Conservation (phyloP, 2,113 vertebrate species). For the Andinoacara biseriatus region DNA sequence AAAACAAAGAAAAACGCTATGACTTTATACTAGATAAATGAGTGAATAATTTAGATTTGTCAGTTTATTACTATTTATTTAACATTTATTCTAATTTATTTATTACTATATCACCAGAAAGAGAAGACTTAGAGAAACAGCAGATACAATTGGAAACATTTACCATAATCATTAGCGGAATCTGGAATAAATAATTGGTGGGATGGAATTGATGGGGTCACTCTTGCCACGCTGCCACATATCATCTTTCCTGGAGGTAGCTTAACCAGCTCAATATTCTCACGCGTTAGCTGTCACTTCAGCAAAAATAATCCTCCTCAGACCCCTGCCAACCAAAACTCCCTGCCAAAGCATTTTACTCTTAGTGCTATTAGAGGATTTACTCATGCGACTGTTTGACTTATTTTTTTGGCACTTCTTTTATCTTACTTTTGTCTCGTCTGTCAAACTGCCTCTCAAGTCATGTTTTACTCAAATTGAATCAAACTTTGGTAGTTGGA, state of each 20-base stretch:
- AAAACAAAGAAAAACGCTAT: neutral
- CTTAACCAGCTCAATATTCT: constrained; percentile 50
- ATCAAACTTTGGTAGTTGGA: constrained; percentile 18
- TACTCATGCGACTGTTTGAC: constrained; percentile 26
- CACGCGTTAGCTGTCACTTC: constrained; percentile 47
- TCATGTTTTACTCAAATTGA: constrained; percentile 29
- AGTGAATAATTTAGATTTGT: neutral
- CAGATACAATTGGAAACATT: neutral
- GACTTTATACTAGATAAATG: neutral
- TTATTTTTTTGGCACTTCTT: constrained; percentile 12
- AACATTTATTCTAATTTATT: no score
- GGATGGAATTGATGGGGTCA: neutral
- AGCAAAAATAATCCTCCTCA: constrained; percentile 59
- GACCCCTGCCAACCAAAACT: constrained; percentile 35
- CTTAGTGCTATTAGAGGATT: constrained; percentile 44
- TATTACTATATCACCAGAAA: neutral
- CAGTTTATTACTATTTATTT: neutral
- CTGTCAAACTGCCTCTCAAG: constrained; percentile 19
- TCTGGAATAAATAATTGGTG: neutral
- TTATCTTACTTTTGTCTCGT: constrained; percentile 25
- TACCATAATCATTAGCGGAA: neutral
- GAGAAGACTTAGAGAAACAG: neutral
- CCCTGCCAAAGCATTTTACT: constrained; percentile 52
- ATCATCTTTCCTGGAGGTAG: constrained; percentile 33
- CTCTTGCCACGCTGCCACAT: neutral